phyloP scores from a whole-genome alignment of 2,113 vertebrate species.

The Notarius quadriscutis region DNA sequence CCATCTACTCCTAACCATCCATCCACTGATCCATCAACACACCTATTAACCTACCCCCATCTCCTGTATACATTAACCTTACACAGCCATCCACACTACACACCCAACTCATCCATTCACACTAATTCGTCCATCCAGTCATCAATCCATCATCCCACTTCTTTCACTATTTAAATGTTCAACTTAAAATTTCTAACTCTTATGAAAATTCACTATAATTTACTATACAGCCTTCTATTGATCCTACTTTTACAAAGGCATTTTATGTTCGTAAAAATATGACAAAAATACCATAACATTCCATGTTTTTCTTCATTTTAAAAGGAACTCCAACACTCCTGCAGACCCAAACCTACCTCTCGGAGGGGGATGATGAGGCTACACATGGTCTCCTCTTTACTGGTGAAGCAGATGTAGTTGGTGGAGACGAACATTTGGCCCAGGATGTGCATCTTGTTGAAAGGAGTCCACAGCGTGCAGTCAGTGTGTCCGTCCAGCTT shows the following conservation, averaged over 20 bases:
- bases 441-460: conserved; percentile 97
- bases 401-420: conserved; percentile 98
- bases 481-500: conserved; percentile 96
- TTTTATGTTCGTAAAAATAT: neutral
- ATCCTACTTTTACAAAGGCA: neutral
- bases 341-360: conserved; percentile 73
- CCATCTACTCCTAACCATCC: neutral
- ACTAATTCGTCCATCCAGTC: neutral
- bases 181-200: neutral
- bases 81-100: neutral
- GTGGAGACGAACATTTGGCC: conserved; percentile 99
- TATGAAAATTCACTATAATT: neutral
- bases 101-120: too few species aligned
- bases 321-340: neutral
- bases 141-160: neutral
- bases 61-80: neutral
- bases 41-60: too few species aligned
- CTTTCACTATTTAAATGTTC: neutral
- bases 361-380: conserved; percentile 97
- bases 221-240: neutral
- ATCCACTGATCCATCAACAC: neutral
- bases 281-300: neutral
- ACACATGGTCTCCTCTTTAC: conserved; percentile 92
- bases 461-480: conserved; percentile 97
- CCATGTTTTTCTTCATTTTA: neutral